Evolutionary conservation across 2,113 vertebrate species (phyloP).

Genomic region (Marmota flaviventris): DNA sequence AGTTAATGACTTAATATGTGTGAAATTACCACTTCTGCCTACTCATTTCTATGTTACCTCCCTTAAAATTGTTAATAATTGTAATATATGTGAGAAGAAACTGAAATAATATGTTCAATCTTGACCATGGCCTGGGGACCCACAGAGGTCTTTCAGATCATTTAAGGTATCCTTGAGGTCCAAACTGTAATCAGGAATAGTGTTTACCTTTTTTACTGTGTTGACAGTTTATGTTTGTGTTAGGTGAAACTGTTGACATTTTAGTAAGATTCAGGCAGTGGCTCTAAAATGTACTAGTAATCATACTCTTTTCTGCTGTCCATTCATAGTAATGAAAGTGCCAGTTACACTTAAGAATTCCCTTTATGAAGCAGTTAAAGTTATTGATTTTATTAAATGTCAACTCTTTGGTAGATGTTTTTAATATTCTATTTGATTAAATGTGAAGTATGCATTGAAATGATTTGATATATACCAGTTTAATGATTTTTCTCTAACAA

Average conservation of each 20-base stretch:
- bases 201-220: not conserved
- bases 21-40: not conserved
- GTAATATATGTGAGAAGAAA: not conserved
- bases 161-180: not conserved
- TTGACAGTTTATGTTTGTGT: not conserved
- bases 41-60: not conserved
- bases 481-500: not conserved
- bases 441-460: not conserved
- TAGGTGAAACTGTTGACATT: not conserved
- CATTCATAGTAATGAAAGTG: not conserved
- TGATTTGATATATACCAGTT: not conserved
- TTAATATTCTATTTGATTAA: constrained; percentile 17
- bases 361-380: constrained; percentile 4
- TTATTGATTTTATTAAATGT: constrained; percentile 33
- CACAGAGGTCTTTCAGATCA: not conserved
- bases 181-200: not conserved
- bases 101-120: not conserved
- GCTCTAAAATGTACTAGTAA: not conserved
- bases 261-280: not conserved
- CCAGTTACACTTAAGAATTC: not conserved
- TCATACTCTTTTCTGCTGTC: not conserved
- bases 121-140: not conserved
- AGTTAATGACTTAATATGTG: not conserved
- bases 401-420: not conserved
- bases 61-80: not conserved